phyloP scores from a whole-genome alignment of 2,888 invertebrate genomes.

The Onchidella celtica region DNA sequence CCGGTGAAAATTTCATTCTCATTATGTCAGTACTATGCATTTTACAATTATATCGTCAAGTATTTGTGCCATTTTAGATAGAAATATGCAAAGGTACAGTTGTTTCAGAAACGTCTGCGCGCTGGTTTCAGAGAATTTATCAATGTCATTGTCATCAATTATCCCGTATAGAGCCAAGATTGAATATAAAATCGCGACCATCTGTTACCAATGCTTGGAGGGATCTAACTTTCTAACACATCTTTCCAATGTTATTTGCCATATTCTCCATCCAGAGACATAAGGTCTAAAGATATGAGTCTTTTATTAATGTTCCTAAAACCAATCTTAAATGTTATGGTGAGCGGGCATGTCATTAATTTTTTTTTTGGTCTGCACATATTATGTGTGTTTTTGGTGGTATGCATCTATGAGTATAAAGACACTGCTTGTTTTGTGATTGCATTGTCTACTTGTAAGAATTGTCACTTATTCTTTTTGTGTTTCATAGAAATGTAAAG shows the following conservation, averaged over 20 bases:
- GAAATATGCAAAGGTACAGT: no score
- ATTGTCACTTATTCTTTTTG: slow-evolving; percentile 8
- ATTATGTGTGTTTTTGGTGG: neutral
- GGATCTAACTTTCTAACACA: neutral
- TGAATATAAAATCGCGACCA: no score
- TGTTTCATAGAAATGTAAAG: neutral
- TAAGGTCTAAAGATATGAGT: neutral
- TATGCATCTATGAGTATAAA: neutral
- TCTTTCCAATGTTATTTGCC: neutral
- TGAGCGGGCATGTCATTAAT: neutral
- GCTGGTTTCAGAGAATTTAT: no score
- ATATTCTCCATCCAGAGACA: neutral
- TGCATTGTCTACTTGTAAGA: neutral
- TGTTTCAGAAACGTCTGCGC: no score
- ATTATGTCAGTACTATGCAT: no score
- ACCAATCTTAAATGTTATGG: neutral
- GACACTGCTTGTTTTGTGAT: neutral
- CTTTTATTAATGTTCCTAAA: neutral
- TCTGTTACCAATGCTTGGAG: no score
- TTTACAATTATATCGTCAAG: no score
- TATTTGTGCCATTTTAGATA: no score
- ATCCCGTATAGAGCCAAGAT: no score
- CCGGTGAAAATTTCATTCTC: no score
- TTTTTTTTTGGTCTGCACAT: neutral
- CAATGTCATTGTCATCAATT: no score